Evolutionary conservation across 2,113 vertebrate species (phyloP).

Genomic region (Procapra przewalskii): DNA sequence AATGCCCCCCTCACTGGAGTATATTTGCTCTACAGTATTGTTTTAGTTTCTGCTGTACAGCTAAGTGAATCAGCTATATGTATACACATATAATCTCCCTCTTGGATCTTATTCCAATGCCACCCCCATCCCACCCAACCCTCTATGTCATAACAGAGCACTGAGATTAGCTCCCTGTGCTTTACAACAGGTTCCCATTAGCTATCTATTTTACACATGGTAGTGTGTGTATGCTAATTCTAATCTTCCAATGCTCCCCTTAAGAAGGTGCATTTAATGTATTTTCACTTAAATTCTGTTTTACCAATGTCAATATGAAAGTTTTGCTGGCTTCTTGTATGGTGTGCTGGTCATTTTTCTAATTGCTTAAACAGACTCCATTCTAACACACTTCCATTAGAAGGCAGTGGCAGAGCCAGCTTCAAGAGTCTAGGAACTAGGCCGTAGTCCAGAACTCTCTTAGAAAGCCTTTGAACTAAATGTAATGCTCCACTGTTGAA

Average conservation of each 20-base stretch:
- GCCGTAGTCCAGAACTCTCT: too few relatives aligned
- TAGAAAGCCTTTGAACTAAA: not conserved
- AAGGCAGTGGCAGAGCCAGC: not conserved
- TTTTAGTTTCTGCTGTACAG: not conserved
- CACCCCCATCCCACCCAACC: not conserved
- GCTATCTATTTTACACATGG: not conserved
- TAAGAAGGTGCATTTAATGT: not conserved
- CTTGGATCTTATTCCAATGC: not conserved
- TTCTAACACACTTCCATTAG: not conserved
- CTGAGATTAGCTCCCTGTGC: not conserved
- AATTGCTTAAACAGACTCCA: not conserved
- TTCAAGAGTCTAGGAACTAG: not conserved
- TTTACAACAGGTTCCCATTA: not conserved
- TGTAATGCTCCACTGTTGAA: not conserved
- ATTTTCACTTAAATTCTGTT: not conserved
- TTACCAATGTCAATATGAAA: not conserved
- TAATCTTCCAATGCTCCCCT: not conserved
- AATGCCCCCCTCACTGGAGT: not conserved
- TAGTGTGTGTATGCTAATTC: not conserved
- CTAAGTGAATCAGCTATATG: not conserved
- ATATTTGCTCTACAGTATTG: not conserved
- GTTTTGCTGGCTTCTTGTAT: not conserved
- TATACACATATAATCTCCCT: not conserved
- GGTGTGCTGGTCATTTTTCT: not conserved
- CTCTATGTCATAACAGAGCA: not conserved